Evolutionary conservation across 2,888 invertebrate species (phyloP), one percentile per base, ranked within the genome.

Genomic region (Ophioninae sp.): DNA sequence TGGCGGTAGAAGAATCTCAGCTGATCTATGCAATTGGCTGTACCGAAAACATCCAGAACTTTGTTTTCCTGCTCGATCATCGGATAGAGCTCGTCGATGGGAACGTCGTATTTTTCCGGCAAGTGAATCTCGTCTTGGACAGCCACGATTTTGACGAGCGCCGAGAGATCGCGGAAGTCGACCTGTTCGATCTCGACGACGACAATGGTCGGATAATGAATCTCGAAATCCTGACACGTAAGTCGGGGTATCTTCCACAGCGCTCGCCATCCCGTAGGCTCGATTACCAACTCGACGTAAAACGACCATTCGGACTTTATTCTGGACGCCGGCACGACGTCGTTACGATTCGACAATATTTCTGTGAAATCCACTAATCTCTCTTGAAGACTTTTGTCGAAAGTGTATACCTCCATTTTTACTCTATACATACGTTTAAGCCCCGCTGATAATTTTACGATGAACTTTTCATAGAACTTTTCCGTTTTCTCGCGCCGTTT

Each of bases 191-290:
- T 94, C 21, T 95, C 93, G 7, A 95, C 94, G 17, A 94, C 93
- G 0, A 95, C 95, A 44, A 95, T 93, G 69, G 95, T 95, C 0
- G 96, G 96, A 91, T 94, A 96, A 86, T 95, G 94, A 17, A 95
- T 95, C 84, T 95, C 94, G 91, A 95, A 94, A 83, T 94, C 94
- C 88, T 95, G 95, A 88, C 96, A 96, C 57, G 94, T 95, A 6
- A 94, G 90, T 76, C 95, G 94, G 0, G 96, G 95, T 8, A 96
- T 94, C 91, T 96, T 96, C 96, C 96, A 96, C 8, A 96, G 88
- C 0, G 95, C 96, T 87, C 95, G 95, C 96, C 96, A 96, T 0
- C 96, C 96, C 0, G 94, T 94, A 0, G 95, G 95, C 87, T 96
- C 96, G 1, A 96, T 92, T 0, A 94, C 92, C 41, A 95, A 88